These are phyloP conservation scores for Halocaridina rubra DNA, from an alignment of 2,888 invertebrate genomes.

Conservation along the genomic window DNA sequence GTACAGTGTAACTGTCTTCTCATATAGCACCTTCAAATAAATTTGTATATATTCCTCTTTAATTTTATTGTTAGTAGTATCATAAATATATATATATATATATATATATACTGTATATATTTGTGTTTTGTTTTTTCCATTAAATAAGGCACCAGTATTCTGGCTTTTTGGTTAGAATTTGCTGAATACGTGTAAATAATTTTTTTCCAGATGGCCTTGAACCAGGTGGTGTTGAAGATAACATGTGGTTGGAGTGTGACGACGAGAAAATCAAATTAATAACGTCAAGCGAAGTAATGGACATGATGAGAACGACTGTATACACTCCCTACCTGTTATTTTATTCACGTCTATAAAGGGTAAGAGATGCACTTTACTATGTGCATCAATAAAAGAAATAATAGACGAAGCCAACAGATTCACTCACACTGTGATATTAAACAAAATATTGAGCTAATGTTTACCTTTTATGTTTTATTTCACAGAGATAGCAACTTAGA, in stretches of 20 bases:
- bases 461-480: too few species aligned
- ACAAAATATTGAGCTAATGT: too few species aligned
- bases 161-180: not conserved
- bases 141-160: not conserved
- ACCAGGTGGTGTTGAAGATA: conserved; percentile 64
- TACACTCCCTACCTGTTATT: conserved; percentile 86
- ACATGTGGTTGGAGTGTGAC: conserved; percentile 87
- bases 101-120: too few species aligned
- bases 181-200: not conserved
- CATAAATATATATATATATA: not conserved
- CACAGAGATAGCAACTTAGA: too few species aligned
- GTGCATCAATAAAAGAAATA: too few species aligned
- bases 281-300: conserved; percentile 81
- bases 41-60: not conserved
- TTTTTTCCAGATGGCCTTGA: conserved; percentile 10
- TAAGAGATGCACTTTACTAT: too few species aligned
- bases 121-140: not conserved
- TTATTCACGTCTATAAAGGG: conserved; percentile 70
- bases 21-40: not conserved
- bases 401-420: not conserved
- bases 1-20: too few species aligned
- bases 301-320: conserved; percentile 81
- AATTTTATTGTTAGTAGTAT: not conserved
- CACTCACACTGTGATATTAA: not conserved
- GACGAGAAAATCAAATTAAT: conserved; percentile 86